phyloP scores from a whole-genome alignment of 2,113 vertebrate genomes.

The Balaenoptera acutorostrata region DNA sequence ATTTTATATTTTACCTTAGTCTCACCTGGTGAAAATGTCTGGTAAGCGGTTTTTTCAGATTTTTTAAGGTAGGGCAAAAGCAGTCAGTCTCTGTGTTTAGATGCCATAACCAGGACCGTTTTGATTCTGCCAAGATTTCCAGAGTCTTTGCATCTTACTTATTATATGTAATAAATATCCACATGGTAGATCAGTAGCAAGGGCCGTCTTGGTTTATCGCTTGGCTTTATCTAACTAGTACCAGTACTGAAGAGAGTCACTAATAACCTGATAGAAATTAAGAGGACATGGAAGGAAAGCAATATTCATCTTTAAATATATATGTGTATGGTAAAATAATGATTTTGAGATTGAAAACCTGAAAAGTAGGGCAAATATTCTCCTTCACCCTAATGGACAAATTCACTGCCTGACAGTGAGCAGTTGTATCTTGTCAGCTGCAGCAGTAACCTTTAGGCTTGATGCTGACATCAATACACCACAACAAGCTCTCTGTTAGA shows the following conservation, averaged over 20 bases:
- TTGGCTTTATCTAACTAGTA: neutral
- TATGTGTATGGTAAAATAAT: neutral
- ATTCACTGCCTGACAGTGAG: neutral
- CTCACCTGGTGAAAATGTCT: neutral
- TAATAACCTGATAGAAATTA: neutral
- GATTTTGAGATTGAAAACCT: conserved; percentile 36
- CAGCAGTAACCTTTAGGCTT: neutral
- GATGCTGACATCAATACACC: neutral
- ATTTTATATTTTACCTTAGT: neutral
- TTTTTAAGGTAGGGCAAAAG: neutral
- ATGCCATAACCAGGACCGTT: neutral
- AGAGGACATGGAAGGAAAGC: neutral
- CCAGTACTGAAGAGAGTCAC: neutral
- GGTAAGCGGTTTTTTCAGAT: neutral
- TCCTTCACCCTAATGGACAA: conserved; percentile 34
- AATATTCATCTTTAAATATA: neutral
- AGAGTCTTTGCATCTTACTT: neutral
- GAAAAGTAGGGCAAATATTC: neutral
- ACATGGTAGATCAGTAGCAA: neutral
- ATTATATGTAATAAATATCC: neutral
- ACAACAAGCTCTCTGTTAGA: neutral
- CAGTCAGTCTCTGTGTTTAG: neutral
- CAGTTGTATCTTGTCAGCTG: conserved; percentile 15
- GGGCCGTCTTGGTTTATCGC: neutral
- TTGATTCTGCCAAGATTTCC: neutral